Percentiles rank a stretch among this genome's conserved stretches.
Evolutionary conservation across 2,113 vertebrate genomes (phyloP).

Genomic region (Suncus etruscus): DNA sequence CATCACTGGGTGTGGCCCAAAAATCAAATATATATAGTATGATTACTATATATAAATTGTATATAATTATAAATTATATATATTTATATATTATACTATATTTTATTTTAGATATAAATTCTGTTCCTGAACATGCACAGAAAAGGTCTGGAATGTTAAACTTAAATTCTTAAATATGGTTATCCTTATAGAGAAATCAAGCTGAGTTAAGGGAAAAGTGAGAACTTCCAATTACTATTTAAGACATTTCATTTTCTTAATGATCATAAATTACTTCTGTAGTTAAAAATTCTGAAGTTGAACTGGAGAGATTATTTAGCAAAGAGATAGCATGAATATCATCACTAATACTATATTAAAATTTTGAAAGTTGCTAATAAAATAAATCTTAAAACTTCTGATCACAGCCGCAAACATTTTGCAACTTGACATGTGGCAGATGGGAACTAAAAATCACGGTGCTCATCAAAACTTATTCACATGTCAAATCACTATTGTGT

Average conservation of each 20-base stretch:
- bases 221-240: slow-evolving; percentile 12
- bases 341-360: not conserved
- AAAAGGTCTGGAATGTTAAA: not conserved
- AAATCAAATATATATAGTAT: no score
- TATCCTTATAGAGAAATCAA: not conserved
- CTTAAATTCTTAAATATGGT: not conserved
- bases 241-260: slow-evolving; percentile 9
- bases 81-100: no score
- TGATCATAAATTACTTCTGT: slow-evolving; percentile 40
- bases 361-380: not conserved
- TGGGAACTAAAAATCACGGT: not conserved
- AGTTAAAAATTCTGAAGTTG: not conserved
- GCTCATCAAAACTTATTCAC: not conserved
- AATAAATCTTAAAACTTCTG: not conserved
- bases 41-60: no score
- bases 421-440: not conserved
- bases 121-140: not conserved
- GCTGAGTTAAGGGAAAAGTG: not conserved
- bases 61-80: no score
- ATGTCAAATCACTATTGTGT: not conserved
- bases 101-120: not conserved
- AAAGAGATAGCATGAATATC: not conserved
- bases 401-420: not conserved
- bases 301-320: no score
- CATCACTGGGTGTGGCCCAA: no score